Evolutionary conservation across 2,888 invertebrate genomes (phyloP).

Genomic region (Phymatocera aterrima): DNA sequence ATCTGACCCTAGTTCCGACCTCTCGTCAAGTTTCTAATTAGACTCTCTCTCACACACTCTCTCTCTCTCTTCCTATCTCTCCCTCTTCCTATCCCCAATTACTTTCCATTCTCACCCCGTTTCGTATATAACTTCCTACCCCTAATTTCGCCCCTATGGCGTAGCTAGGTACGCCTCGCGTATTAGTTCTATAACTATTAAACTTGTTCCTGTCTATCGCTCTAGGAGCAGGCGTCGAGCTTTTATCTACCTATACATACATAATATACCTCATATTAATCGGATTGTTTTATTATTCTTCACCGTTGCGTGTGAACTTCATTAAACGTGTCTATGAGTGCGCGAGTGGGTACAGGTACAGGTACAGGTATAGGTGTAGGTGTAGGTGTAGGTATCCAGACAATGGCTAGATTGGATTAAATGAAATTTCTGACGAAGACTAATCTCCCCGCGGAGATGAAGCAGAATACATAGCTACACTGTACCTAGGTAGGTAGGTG

Average conservation of each 20-base stretch:
- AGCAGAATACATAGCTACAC: too few species aligned
- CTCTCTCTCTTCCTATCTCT: conserved; percentile 40
- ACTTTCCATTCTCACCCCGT: conserved; percentile 32
- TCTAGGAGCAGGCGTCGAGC: conserved; percentile 6
- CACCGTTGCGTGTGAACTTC: too few species aligned
- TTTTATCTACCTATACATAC: not conserved
- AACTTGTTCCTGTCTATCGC: conserved; percentile 8
- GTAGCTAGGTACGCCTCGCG: too few species aligned
- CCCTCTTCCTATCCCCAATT: conserved; percentile 47
- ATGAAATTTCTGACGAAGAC: conserved; percentile 4
- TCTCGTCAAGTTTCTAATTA: conserved; percentile 54
- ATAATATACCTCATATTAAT: not conserved
- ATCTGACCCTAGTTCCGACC: conserved; percentile 35
- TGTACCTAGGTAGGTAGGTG: too few species aligned
- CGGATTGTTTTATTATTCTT: not conserved
- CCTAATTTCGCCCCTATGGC: conserved; percentile 16
- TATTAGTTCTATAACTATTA: conserved; percentile 3
- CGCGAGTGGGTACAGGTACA: too few species aligned
- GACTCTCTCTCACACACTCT: conserved; percentile 40
- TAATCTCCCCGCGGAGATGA: too few species aligned
- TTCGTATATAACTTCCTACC: not conserved
- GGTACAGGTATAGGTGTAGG: too few species aligned
- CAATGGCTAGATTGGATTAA: not conserved
- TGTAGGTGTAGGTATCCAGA: too few species aligned
- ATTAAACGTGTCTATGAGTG: too few species aligned